Base-by-base conservation (phyloP, 2,797 vertebrate species). In the Hypotaenidia okinawae region DNA sequence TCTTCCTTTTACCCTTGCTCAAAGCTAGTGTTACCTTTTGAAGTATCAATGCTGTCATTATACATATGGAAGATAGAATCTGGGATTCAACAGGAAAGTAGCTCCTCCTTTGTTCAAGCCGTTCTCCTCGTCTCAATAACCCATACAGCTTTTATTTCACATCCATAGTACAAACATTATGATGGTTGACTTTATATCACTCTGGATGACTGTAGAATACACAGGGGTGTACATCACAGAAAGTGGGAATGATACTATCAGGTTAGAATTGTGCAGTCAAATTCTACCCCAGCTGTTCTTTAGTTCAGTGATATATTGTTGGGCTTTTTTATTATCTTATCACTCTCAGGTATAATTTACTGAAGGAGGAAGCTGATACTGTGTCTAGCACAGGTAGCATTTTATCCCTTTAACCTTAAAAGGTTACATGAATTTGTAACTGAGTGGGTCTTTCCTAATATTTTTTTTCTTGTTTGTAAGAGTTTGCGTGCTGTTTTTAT, bases 401-500 rank as follows among this genome's bases (percentile, higher is more conserved):
- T 86, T 86, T 64, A 57, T 75, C 64, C 72, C 47, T 95, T 90
- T 89, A 79, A 67, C 92, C 86, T 86, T 77, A 95, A 93, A 83
- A 87, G 91, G 84, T 82, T 94, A 74, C 72, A 61, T n/a, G 80
- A 86, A 84, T 83, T 88, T 96, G 76, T 94, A 91, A 94, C 69
- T 58, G 78, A 92, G 39, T 68, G 30, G 70, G 78, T 78, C 69
- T 90, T 85, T 85, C 70, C 86, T 77, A 63, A 47, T 85, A 63
- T 88, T 95, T 96, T 97, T 97, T 97, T 98, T 97, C 85, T 90
- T 96, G 92, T 97, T 95, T 97, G 87, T 97, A 97, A 98, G 98
- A 96, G 96, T 98, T 98, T 98, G 97, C 98, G 96, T 99, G 98
- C 98, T 97, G 97, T 98, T 98, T 96, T 98, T 97, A 95, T 95